Percentiles rank a stretch among this genome's conserved stretches.
These are phyloP conservation scores for Galeopsomyia nigrocyanea DNA, from an alignment of 2,888 invertebrate genomes.

Conservation along the genomic window DNA sequence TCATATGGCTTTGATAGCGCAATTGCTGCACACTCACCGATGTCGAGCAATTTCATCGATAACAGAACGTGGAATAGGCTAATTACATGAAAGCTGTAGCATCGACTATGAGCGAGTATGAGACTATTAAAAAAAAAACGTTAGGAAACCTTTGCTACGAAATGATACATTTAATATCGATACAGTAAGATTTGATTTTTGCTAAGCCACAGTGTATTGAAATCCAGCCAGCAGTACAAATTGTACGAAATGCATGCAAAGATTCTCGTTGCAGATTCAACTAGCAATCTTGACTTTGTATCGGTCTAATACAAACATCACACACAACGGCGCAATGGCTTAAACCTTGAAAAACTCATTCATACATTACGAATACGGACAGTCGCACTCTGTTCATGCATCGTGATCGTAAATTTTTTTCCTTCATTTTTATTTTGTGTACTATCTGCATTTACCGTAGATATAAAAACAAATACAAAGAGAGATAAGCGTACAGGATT, in stretches of 20 bases:
- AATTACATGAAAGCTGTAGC: conserved; percentile 2
- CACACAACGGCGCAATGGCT: conserved; percentile 1
- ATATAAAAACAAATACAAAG: conserved; percentile 16
- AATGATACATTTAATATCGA: too few relatives aligned
- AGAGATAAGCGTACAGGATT: background rate
- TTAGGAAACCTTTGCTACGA: too few relatives aligned
- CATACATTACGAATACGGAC: conserved; percentile 29
- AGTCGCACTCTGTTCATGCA: conserved; percentile 24
- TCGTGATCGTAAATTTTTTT: conserved; percentile 17
- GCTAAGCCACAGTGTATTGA: background rate
- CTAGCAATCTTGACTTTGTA: conserved; percentile 34
- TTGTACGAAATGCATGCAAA: conserved; percentile 13
- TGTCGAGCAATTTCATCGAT: conserved; percentile 15
- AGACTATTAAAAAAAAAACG: background rate
- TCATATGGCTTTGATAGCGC: conserved; percentile 34
- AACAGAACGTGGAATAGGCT: background rate
- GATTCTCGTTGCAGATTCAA: conserved; percentile 16
- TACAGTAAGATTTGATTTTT: background rate
- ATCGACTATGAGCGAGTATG: background rate
- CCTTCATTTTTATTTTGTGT: background rate
- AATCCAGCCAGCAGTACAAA: conserved; percentile 4
- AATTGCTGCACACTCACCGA: background rate
- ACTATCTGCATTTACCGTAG: conserved; percentile 12
- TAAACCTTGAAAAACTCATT: conserved; percentile 16
- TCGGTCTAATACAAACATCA: conserved; percentile 16